Conservation (phyloP, 1,140 invertebrate genomes). For the Cephus cinctus region DNA sequence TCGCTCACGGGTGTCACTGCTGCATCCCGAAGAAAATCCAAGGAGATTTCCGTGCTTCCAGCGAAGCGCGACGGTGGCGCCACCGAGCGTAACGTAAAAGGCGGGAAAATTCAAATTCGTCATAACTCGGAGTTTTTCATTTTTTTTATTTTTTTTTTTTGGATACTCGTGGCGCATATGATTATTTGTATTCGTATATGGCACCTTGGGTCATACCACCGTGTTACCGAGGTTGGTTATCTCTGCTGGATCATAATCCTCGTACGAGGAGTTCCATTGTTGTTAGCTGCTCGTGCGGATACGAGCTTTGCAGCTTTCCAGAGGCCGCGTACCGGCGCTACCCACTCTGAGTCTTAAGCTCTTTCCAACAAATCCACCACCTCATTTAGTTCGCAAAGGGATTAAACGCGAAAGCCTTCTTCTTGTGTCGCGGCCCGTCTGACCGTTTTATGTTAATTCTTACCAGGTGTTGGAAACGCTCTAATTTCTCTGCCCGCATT, state of each 20-base stretch:
- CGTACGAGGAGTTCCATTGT: too few relatives aligned
- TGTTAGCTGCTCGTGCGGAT: slow-evolving; percentile 50
- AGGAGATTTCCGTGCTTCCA: slow-evolving; percentile 22
- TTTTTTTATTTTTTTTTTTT: too few relatives aligned
- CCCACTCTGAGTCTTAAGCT: too few relatives aligned
- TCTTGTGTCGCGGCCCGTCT: slow-evolving; percentile 46
- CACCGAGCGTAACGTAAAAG: slow-evolving; percentile 5
- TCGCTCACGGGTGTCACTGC: slow-evolving; percentile 28
- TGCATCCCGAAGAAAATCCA: slow-evolving; percentile 26
- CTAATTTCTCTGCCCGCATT: slow-evolving; percentile 20
- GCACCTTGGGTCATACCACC: slow-evolving; percentile 1
- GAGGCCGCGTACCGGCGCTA: slow-evolving; percentile 2
- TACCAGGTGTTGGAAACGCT: slow-evolving; percentile 24
- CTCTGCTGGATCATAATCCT: slow-evolving; percentile 41
- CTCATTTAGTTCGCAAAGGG: slow-evolving; percentile 51
- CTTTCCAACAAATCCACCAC: slow-evolving; percentile 56
- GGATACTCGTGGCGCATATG: not conserved
- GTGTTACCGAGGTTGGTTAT: slow-evolving; percentile 39
- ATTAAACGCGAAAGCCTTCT: slow-evolving; percentile 50
- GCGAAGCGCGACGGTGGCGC: slow-evolving; percentile 20
- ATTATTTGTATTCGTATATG: slow-evolving; percentile 1
- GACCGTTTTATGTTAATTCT: slow-evolving; percentile 47
- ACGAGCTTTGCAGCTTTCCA: slow-evolving; percentile 45
- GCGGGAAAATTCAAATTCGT: too few relatives aligned
- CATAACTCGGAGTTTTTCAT: too few relatives aligned